Conservation (phyloP, 2,113 vertebrate genomes). For the Sylvietta virens region DNA sequence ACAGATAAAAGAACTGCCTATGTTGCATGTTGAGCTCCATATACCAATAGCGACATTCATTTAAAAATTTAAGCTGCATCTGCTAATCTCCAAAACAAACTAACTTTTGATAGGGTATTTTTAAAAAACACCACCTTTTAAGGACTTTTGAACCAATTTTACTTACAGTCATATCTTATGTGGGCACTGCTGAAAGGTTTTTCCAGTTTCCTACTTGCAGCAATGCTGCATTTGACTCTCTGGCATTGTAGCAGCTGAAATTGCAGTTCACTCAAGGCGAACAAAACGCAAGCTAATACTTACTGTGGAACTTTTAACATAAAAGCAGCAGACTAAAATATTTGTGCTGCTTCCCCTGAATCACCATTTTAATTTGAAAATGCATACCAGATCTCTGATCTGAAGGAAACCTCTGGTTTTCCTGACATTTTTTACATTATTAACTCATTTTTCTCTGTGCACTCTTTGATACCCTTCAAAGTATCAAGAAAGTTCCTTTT, state of each 20-base stretch:
- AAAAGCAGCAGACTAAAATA: slow-evolving; percentile 35
- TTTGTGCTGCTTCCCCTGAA: slow-evolving; percentile 1
- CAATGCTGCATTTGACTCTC: background rate
- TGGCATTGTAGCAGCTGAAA: background rate
- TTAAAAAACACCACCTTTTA: background rate
- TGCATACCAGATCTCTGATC: background rate
- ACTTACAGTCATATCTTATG: background rate
- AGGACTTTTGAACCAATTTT: background rate
- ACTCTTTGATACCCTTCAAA: slow-evolving; percentile 58
- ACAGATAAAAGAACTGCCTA: background rate
- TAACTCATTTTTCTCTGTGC: slow-evolving; percentile 40
- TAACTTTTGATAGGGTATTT: background rate
- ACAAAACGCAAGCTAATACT: background rate
- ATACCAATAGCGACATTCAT: background rate
- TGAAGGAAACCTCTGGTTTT: slow-evolving; percentile 16
- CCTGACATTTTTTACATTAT: slow-evolving; percentile 50
- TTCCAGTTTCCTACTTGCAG: background rate
- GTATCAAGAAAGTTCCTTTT: slow-evolving; percentile 58
- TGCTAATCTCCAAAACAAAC: background rate
- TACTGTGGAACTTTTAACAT: background rate
- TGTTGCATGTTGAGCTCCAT: background rate
- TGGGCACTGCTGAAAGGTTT: background rate
- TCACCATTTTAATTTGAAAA: slow-evolving; percentile 17
- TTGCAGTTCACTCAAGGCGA: background rate
- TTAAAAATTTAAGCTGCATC: background rate